A percentile compares a stretch with the other conserved stretches of the same genome.
These are phyloP conservation scores for Hetaerina americana DNA, from an alignment of 1,140 invertebrate genomes.

Conservation along the genomic window DNA sequence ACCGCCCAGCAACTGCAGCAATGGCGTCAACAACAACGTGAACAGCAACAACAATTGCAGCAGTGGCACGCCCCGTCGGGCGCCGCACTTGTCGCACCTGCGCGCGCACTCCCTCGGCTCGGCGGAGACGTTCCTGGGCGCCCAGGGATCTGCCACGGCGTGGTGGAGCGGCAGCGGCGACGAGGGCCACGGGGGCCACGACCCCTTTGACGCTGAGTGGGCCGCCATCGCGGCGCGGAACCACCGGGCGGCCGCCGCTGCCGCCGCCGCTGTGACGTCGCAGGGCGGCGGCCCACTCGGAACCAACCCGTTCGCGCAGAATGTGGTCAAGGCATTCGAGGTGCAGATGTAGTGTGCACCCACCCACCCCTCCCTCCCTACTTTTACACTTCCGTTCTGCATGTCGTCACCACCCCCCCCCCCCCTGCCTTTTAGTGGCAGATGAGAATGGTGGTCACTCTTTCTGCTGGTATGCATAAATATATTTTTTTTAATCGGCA, in stretches of 20 bases:
- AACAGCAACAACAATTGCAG: conserved; percentile 25
- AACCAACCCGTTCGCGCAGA: conserved; percentile 35
- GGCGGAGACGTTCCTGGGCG: conserved; percentile 14
- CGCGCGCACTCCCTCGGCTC: conserved; percentile 43
- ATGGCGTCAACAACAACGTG: conserved; percentile 15
- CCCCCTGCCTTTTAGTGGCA: too few species aligned
- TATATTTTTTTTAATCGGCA: too few species aligned
- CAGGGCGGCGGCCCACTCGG: conserved; percentile 12
- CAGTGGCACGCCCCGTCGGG: conserved; percentile 29
- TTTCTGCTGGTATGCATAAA: too few species aligned
- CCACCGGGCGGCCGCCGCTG: conserved; percentile 14
- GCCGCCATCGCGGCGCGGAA: conserved; percentile 38
- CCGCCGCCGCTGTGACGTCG: neutral
- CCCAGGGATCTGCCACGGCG: neutral
- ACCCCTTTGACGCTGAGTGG: conserved; percentile 83
- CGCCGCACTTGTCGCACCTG: conserved; percentile 37
- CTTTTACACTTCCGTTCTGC: too few species aligned
- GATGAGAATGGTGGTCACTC: too few species aligned
- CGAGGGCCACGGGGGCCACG: conserved; percentile 28
- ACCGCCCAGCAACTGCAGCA: conserved; percentile 13
- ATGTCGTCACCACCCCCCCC: too few species aligned
- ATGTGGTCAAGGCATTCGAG: conserved; percentile 39
- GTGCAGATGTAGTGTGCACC: conserved; percentile 41
- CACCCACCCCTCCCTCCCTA: too few species aligned
- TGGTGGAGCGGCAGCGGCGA: conserved; percentile 11